These are phyloP conservation scores for Prosapia bicincta DNA, from an alignment of 2,888 invertebrate species.

Conservation along the genomic window DNA sequence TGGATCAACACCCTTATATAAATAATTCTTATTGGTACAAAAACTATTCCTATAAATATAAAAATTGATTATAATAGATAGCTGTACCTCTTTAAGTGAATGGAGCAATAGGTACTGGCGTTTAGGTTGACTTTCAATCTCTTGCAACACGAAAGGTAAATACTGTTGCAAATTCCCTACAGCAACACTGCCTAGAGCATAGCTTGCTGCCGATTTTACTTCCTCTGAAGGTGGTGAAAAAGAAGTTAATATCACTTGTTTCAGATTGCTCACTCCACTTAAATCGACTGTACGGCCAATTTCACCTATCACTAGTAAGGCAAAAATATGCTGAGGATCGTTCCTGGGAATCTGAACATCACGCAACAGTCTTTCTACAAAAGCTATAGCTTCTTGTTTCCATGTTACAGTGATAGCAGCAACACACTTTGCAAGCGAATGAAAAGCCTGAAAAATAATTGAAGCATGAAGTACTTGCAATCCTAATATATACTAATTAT, in stretches of 20 bases:
- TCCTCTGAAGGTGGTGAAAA: conserved; percentile 93
- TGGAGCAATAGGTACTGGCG: conserved; percentile 94
- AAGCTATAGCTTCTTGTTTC: conserved; percentile 62
- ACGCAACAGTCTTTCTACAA: conserved; percentile 63
- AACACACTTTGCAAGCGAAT: conserved; percentile 94
- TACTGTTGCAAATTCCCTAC: conserved; percentile 93
- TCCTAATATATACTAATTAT: too few relatives aligned
- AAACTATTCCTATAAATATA: too few relatives aligned
- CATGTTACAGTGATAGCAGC: conserved; percentile 87
- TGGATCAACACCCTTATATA: too few relatives aligned
- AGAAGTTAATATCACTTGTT: conserved; percentile 77
- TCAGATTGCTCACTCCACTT: conserved; percentile 54
- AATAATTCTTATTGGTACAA: too few relatives aligned
- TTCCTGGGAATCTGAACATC: conserved; percentile 67
- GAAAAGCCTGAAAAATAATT: conserved; percentile 65
- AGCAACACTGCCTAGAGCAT: conserved; percentile 92
- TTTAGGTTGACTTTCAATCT: conserved; percentile 92
- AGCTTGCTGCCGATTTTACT: conserved; percentile 96
- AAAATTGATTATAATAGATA: not conserved
- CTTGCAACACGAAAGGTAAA: conserved; percentile 88
- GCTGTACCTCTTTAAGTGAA: conserved; percentile 97
- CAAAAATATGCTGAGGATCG: conserved; percentile 87
- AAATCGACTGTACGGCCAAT: conserved; percentile 73
- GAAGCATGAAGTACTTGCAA: too few relatives aligned
- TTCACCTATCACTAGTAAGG: conserved; percentile 92